Percentiles rank a stretch among this genome's conserved stretches.
Evolutionary conservation across 2,113 vertebrate genomes (phyloP).

Genomic region (Perognathus longimembris): DNA sequence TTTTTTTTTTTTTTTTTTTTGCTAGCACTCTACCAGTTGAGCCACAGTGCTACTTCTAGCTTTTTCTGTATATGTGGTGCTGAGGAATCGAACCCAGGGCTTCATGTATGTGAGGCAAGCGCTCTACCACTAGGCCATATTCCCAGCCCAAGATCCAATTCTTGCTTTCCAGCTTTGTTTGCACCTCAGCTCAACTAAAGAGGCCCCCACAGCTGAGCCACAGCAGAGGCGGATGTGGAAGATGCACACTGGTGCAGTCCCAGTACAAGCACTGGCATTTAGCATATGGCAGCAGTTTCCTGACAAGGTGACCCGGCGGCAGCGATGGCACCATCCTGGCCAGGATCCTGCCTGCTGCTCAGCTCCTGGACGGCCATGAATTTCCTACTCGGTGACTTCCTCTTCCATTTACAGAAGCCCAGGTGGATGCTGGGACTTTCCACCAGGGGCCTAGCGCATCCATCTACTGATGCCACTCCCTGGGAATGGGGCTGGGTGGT

Average conservation of each 20-base stretch:
- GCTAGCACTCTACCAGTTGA: no score
- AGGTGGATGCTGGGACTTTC: not conserved
- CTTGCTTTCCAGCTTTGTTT: not conserved
- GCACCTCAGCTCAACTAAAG: not conserved
- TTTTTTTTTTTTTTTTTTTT: no score
- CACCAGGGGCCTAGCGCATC: not conserved
- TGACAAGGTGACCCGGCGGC: slow-evolving; percentile 5
- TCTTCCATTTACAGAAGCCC: slow-evolving; percentile 40
- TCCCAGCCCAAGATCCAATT: not conserved
- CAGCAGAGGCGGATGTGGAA: not conserved
- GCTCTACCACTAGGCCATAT: no score
- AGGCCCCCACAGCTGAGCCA: not conserved
- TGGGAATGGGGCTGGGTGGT: not conserved
- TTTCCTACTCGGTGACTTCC: not conserved
- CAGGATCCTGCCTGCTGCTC: not conserved
- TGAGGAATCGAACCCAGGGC: no score
- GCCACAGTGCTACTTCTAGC: no score
- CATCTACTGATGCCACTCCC: not conserved
- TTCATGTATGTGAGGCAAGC: no score
- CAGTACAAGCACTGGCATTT: not conserved
- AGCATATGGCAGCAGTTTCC: not conserved
- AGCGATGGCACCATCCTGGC: not conserved
- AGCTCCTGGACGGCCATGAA: slow-evolving; percentile 49
- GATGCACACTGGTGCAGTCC: not conserved
- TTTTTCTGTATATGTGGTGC: no score